Conservation (phyloP, 2,797 vertebrate genomes). For the Psittacula echo region DNA sequence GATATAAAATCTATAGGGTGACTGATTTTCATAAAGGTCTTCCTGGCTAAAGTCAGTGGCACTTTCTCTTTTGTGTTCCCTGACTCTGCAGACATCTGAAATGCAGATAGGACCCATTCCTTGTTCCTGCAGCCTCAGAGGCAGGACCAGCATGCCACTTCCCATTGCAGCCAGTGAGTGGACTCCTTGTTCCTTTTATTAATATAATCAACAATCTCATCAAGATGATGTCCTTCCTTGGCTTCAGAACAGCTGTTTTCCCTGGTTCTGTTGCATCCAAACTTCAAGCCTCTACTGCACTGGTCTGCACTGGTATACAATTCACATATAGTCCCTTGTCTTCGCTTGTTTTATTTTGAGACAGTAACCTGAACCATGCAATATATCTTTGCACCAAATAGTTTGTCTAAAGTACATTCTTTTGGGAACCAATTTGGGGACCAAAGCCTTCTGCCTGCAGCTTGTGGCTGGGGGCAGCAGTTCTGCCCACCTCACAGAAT, state of each 20-base stretch:
- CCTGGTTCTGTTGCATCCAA: background rate
- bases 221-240: background rate
- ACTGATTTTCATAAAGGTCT: background rate
- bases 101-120: background rate
- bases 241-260: background rate
- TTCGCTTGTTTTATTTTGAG: background rate
- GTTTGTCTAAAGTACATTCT: background rate
- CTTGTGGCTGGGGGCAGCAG: background rate
- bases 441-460: background rate
- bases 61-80: background rate
- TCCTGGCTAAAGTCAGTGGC: background rate
- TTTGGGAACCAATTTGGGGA: accelerated
- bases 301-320: accelerated
- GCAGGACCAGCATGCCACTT: background rate
- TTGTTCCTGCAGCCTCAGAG: background rate
- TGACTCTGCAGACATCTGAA: background rate
- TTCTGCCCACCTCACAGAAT: background rate
- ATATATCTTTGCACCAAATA: background rate
- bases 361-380: background rate
- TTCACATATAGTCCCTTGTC: accelerated
- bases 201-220: accelerated
- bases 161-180: background rate
- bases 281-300: background rate
- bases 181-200: background rate
- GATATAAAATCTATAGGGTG: background rate